A percentile compares a stretch with the other conserved stretches of the same genome.
Conservation (phyloP, 2,888 invertebrate genomes). For the Cheilosia variabilis region DNA sequence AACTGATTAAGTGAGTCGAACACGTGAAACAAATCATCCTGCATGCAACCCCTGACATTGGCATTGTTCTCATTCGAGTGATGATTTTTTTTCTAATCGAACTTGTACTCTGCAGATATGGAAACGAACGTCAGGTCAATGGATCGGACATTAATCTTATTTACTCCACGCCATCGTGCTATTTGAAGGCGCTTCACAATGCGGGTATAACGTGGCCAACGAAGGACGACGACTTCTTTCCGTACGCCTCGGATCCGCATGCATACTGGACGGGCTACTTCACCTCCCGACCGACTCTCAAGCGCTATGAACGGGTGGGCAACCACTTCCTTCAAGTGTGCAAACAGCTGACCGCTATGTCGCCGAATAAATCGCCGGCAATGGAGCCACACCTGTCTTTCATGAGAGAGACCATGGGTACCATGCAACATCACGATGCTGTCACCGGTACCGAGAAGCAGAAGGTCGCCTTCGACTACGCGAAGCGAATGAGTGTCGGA, state of each 20-base stretch:
- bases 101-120: conserved; percentile 78
- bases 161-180: conserved; percentile 94
- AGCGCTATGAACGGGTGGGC: conserved; percentile 90
- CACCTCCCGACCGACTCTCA: conserved; percentile 91
- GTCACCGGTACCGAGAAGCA: conserved; percentile 95
- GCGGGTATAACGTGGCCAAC: conserved; percentile 88
- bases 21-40: conserved; percentile 6
- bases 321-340: conserved; percentile 90
- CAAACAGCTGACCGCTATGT: conserved; percentile 89
- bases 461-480: conserved; percentile 94
- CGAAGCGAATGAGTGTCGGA: conserved; percentile 88
- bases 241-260: conserved; percentile 93
- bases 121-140: conserved; percentile 82
- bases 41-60: conserved; percentile 60
- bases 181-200: conserved; percentile 90
- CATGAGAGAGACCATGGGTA: conserved; percentile 86
- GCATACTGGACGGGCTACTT: conserved; percentile 98
- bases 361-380: conserved; percentile 79
- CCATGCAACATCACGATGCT: conserved; percentile 95
- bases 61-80: conserved; percentile 6
- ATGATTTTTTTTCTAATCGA: background rate
- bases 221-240: conserved; percentile 95
- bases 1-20: conserved; percentile 90
- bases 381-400: conserved; percentile 83
- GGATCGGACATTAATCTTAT: conserved; percentile 90